Base-by-base conservation (phyloP, 2,888 invertebrate species). In the Temnothorax ravouxi region DNA sequence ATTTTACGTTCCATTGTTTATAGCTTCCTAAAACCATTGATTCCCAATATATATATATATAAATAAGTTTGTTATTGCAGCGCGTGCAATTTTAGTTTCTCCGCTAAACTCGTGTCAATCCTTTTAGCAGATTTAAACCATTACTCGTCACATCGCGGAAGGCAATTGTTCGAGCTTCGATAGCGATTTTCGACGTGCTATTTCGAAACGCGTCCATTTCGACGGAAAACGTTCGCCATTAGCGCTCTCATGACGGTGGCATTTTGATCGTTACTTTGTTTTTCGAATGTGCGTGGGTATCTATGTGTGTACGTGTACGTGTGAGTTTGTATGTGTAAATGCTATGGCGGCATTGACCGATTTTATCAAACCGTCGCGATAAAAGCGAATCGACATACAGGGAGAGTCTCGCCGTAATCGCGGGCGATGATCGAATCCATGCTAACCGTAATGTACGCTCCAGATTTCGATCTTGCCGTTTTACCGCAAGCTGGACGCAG, bases 181-280 rank as follows among this genome's bases (percentile, higher is more conserved):
- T 79, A 47, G 79, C 79, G 74, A 80, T 74, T 80, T 74, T 74
- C 79, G 13, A 80, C 18, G 59, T 71, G 74, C 79, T 74, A 72
- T 80, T 72, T 74, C 79, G 74, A 80, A 80, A 72, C 47, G 59
- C 79, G 79, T 72, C 74, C 47, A 80, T 80, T 74, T 47, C 59
- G 59, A 59, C 38, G 47, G 74, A 59, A 80, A 80, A 80, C 34
- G 79, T 74, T 56, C 47, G 74, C 79, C 47, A 80, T 80, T 80
- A 80, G 47, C 79, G 47, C 74, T 59, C 59, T 80, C 59, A 80
- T 80, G 18, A 47, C 47, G 47, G 34, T 59, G 47, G 59, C 74
- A 74, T 80, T 67, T 80, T 72, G 79, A 72, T 79, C 79, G 74
- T 80, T 80, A 74, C 38, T 80, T 80, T 80, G 79, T 80, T 80